Percentiles rank a stretch among this genome's conserved stretches.
phyloP scores from a whole-genome alignment of 2,888 invertebrate species.

The Euclidia mi region DNA sequence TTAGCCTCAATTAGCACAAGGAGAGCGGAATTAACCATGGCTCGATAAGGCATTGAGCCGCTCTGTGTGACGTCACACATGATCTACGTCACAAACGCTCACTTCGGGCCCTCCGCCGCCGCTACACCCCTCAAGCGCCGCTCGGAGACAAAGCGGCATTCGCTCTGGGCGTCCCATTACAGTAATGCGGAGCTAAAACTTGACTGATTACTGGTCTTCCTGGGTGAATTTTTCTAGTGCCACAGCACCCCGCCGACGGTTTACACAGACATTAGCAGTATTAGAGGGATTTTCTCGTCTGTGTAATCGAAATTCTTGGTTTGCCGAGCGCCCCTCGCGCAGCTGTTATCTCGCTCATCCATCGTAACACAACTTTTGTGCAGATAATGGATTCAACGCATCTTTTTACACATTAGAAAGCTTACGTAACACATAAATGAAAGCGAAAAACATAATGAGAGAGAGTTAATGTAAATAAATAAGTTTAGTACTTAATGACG shows the following conservation, averaged over 20 bases:
- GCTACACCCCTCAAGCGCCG: slow-evolving; percentile 60
- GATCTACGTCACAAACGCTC: slow-evolving; percentile 46
- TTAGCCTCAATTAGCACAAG: slow-evolving; percentile 41
- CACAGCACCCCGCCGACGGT: slow-evolving; percentile 57
- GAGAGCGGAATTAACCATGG: slow-evolving; percentile 42
- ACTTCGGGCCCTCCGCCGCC: slow-evolving; percentile 31
- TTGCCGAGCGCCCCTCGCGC: slow-evolving; percentile 45
- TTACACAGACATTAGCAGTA: slow-evolving; percentile 74
- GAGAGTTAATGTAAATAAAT: slow-evolving; percentile 21
- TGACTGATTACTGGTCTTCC: slow-evolving; percentile 81
- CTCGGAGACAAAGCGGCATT: slow-evolving; percentile 72
- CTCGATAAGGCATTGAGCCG: slow-evolving; percentile 45
- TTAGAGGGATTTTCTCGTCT: slow-evolving; percentile 73
- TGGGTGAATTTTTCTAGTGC: slow-evolving; percentile 79
- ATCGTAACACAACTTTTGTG: slow-evolving; percentile 41
- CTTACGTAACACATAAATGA: slow-evolving; percentile 17
- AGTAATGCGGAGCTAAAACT: slow-evolving; percentile 83
- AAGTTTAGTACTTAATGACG: slow-evolving; percentile 3
- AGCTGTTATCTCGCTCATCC: slow-evolving; percentile 46
- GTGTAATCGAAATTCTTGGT: slow-evolving; percentile 75
- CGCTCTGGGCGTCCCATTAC: slow-evolving; percentile 76
- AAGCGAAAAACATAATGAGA: slow-evolving; percentile 18
- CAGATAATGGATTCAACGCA: slow-evolving; percentile 34
- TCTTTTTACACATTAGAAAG: slow-evolving; percentile 13
- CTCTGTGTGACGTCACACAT: slow-evolving; percentile 39